Evolutionary conservation across 1,140 invertebrate genomes (phyloP).

Genomic region (Meloidogyne floridensis): DNA sequence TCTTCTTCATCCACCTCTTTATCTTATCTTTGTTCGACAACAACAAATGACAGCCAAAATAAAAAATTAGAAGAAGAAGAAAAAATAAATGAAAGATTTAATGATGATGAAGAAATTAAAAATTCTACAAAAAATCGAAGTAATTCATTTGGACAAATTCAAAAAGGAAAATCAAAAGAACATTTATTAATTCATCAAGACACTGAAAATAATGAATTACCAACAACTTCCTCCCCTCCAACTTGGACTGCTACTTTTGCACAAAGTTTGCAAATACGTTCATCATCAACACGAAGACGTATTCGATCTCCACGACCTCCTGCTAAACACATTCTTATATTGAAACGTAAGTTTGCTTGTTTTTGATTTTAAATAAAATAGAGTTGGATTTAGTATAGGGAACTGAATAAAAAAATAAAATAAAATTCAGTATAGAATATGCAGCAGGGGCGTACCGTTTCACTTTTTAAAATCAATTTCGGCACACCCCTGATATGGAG

Average conservation of each 20-base stretch:
- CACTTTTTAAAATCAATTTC: too few species aligned
- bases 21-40: background rate
- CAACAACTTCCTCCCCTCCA: background rate
- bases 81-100: background rate
- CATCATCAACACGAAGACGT: conserved; percentile 11
- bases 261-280: conserved; percentile 27
- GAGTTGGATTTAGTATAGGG: too few species aligned
- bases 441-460: too few species aligned
- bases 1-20: background rate
- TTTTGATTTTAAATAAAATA: background rate
- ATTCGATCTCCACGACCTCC: background rate
- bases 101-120: background rate
- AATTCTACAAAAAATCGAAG: background rate
- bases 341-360: background rate
- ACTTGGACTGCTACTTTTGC: conserved; percentile 24
- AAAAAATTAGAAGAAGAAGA: conserved; percentile 9
- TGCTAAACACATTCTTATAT: background rate
- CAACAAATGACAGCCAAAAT: background rate
- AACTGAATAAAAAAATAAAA: too few species aligned
- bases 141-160: background rate
- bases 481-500: too few species aligned
- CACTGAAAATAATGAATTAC: background rate
- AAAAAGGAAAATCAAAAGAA: background rate
- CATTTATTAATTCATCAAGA: background rate
- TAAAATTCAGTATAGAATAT: too few species aligned